Base-by-base conservation (phyloP, 1,140 invertebrate species). In the Armadillidium nasatum region DNA sequence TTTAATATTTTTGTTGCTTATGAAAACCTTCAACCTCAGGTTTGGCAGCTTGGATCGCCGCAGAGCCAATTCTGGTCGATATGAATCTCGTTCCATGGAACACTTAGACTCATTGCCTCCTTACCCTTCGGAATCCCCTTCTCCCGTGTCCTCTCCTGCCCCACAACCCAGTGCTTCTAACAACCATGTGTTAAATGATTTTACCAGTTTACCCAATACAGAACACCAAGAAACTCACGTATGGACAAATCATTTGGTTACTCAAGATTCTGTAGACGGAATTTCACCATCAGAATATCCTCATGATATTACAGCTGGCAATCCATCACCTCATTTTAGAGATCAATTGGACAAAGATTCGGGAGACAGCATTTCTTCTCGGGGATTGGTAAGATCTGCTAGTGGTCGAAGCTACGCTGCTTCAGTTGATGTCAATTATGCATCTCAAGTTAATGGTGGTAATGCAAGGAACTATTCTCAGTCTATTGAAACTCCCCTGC, bases 21-120 rank as follows among this genome's bases (percentile, higher is more conserved):
- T 60, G 15, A 13, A 60, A 60, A 60, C 23, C 60, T 54, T 67
- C 60, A 76, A 76, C 71, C 80, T 54, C 77, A 88, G 88, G 81
- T 90, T 89, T 82, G 88, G 89, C 33, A 90, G 89, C 83, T 84
- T 90, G 67, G 89, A 90, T 83, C 86, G 89, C 44, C 86, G 88
- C 83, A 73, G 87, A 83, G 84, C 84, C 1, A 87, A 85, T 74
- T 85, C 83, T 70, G 77, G 84, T 44, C 72, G 78, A 74, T 60
- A 82, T 54, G 81, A 81, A 68, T 80, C 79, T 46, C 73, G 79
- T 54, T 82, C 81, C 78, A 79, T 79, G 74, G 80, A 82, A 46
- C 82, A 83, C 23, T 75, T 81, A 45, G 80, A 81, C 71, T 76
- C 76, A 70, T 76, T 82, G 43, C 76, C 73, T 45, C 66, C 76